Percentiles rank a stretch among this genome's conserved stretches.
phyloP scores from a whole-genome alignment of 1,140 invertebrate genomes.

The Nephotettix cincticeps region DNA sequence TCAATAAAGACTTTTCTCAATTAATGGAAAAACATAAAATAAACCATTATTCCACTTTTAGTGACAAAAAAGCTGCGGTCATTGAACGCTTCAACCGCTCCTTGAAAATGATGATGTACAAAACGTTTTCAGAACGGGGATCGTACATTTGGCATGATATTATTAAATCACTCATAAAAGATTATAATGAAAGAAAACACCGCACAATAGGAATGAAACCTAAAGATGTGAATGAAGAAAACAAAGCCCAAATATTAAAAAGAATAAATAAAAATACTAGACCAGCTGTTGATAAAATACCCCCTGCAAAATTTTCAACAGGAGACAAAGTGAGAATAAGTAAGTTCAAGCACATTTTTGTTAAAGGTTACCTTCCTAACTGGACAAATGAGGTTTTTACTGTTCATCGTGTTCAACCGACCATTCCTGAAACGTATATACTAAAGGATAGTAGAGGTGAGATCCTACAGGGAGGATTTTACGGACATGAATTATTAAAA shows the following conservation, averaged over 20 bases:
- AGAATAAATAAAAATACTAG: constrained; percentile 17
- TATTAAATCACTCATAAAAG: constrained; percentile 42
- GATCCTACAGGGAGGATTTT: constrained; percentile 40
- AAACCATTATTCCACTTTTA: constrained; percentile 49
- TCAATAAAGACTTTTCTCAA: constrained; percentile 42
- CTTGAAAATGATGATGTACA: constrained; percentile 49
- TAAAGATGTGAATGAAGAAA: constrained; percentile 40
- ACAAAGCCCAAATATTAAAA: constrained; percentile 35
- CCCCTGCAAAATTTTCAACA: constrained; percentile 30
- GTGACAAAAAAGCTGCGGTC: constrained; percentile 50
- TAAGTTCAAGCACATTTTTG: constrained; percentile 36
- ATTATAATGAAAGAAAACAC: constrained; percentile 50
- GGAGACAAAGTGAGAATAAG: constrained; percentile 32
- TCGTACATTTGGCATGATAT: constrained; percentile 42
- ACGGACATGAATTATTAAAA: constrained; percentile 40
- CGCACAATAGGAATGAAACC: constrained; percentile 48
- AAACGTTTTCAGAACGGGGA: constrained; percentile 41
- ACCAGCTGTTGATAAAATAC: constrained; percentile 30
- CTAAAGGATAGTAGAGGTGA: constrained; percentile 27
- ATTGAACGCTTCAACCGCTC: constrained; percentile 51
- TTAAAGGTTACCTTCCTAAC: constrained; percentile 33
- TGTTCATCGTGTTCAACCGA: constrained; percentile 28
- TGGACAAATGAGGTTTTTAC: constrained; percentile 32
- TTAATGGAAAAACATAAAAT: constrained; percentile 46
- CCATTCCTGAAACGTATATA: constrained; percentile 30